A percentile compares a stretch with the other conserved stretches of the same genome.
Evolutionary conservation across 2,113 vertebrate genomes (phyloP).

Genomic region (Sclerurus mexicanus): DNA sequence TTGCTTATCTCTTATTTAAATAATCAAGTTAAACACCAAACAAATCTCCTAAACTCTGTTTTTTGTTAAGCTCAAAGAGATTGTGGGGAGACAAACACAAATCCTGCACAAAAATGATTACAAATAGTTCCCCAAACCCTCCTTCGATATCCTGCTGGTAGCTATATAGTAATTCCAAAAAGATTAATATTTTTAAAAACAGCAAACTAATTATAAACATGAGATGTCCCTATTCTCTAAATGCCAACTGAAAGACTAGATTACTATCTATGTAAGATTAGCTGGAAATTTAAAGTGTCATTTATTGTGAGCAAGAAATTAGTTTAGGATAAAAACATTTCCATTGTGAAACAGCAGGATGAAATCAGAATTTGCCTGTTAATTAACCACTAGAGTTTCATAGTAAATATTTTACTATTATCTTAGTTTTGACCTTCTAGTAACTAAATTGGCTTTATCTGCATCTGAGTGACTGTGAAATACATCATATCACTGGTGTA

Average conservation of each 20-base stretch:
- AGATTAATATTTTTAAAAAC: slow-evolving; percentile 23
- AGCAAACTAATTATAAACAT: slow-evolving; percentile 13
- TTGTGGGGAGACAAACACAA: neutral
- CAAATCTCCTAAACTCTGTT: slow-evolving; percentile 34
- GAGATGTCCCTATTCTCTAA: slow-evolving; percentile 9
- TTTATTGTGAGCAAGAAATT: slow-evolving; percentile 35
- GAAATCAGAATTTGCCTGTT: slow-evolving; percentile 26
- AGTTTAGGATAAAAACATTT: slow-evolving; percentile 31
- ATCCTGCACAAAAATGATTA: neutral
- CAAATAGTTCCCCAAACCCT: neutral
- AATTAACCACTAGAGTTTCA: slow-evolving; percentile 17
- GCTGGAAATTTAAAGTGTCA: slow-evolving; percentile 36
- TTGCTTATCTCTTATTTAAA: slow-evolving; percentile 56
- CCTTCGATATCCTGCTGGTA: neutral
- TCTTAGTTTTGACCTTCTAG: slow-evolving; percentile 21
- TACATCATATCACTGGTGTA: neutral
- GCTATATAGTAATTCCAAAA: neutral
- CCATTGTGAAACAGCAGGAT: slow-evolving; percentile 5
- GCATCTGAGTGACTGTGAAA: neutral
- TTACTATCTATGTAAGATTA: slow-evolving; percentile 13
- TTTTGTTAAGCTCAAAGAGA: slow-evolving; percentile 19
- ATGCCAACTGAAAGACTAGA: slow-evolving; percentile 40
- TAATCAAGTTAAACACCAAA: slow-evolving; percentile 41
- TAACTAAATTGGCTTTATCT: neutral
- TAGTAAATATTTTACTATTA: neutral